Evolutionary conservation across 2,888 invertebrate genomes (phyloP).

Genomic region (Apodemia arnacis): DNA sequence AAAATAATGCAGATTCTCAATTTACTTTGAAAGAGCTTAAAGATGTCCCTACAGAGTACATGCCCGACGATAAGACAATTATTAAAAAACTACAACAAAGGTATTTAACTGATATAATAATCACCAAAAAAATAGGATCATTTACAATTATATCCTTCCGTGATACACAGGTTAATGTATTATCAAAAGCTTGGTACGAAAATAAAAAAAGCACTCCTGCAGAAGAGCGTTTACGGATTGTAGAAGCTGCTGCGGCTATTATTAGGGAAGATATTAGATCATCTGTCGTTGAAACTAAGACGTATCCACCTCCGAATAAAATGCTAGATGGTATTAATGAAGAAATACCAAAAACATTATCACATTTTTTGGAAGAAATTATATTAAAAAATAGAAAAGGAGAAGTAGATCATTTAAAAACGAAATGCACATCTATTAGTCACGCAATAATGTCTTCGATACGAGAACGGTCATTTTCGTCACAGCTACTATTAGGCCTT

Average conservation of each 20-base stretch:
- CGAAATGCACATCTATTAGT: conserved; percentile 87
- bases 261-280: conserved; percentile 88
- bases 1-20: conserved; percentile 88
- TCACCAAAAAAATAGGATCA: conserved; percentile 85
- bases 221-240: conserved; percentile 87
- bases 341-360: conserved; percentile 85
- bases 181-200: conserved; percentile 88
- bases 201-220: conserved; percentile 85
- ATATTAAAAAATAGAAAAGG: conserved; percentile 85
- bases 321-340: conserved; percentile 84
- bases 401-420: conserved; percentile 84
- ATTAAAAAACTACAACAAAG: conserved; percentile 86
- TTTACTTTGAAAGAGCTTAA: conserved; percentile 88
- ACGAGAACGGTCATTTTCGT: too few relatives aligned
- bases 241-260: conserved; percentile 89
- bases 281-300: conserved; percentile 86
- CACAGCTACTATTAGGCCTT: too few relatives aligned
- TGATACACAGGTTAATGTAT: conserved; percentile 86
- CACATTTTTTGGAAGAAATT: conserved; percentile 86
- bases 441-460: conserved; percentile 62
- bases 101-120: conserved; percentile 85
- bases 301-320: conserved; percentile 88
- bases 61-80: conserved; percentile 87
- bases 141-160: conserved; percentile 87
- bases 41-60: conserved; percentile 86